Evolutionary conservation across 2,888 invertebrate genomes (phyloP).

Genomic region (Zygothrica quintamaculata): DNA sequence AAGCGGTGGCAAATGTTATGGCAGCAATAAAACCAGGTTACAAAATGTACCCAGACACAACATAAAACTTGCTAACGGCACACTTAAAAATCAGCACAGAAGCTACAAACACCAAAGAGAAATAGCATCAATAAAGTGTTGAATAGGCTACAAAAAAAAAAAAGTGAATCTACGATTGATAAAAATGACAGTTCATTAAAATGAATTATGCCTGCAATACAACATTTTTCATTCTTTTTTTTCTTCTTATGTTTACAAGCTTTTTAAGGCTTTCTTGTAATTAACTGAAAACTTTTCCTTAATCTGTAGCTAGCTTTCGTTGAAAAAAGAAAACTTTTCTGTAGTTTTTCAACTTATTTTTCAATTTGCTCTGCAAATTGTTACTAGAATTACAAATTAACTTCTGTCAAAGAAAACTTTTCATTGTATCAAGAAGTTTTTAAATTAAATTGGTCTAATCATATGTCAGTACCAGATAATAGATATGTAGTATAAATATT

Average conservation of each 20-base stretch:
- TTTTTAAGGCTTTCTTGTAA: background rate
- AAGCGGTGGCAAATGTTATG: slow-evolving; percentile 69
- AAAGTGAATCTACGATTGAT: slow-evolving; percentile 75
- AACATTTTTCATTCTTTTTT: too few species aligned
- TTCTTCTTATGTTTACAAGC: too few species aligned
- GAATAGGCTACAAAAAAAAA: slow-evolving; percentile 37
- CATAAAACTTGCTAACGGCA: slow-evolving; percentile 62
- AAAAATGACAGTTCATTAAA: slow-evolving; percentile 58
- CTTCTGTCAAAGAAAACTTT: background rate
- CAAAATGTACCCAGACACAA: slow-evolving; percentile 75
- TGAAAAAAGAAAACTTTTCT: background rate
- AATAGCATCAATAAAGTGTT: slow-evolving; percentile 47
- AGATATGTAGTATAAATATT: too few species aligned
- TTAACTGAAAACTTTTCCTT: slow-evolving; percentile 8
- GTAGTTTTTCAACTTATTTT: background rate
- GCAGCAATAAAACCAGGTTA: slow-evolving; percentile 77
- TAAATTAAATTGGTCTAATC: background rate
- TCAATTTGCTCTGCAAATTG: background rate
- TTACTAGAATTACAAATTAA: background rate
- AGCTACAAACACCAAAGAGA: slow-evolving; percentile 15
- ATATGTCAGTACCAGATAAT: too few species aligned
- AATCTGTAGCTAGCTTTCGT: background rate
- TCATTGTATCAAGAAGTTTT: background rate
- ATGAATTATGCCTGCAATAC: slow-evolving; percentile 33
- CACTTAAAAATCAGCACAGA: slow-evolving; percentile 62